A percentile compares a stretch with the other conserved stretches of the same genome.
phyloP scores from a whole-genome alignment of 2,888 invertebrate genomes.

The Galerucella nymphaeae region DNA sequence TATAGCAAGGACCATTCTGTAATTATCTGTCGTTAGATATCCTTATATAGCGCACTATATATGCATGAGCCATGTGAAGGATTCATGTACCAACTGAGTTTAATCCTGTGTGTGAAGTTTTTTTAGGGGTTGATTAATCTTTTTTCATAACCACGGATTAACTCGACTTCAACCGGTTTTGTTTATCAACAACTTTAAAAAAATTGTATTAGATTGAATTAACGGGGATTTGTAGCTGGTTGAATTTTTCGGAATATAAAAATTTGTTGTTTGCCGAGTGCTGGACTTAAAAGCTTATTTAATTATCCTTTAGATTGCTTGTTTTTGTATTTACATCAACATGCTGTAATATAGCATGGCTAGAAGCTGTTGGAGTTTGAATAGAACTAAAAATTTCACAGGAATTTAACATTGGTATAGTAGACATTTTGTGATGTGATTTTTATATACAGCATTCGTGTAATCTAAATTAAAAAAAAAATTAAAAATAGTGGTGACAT shows the following conservation, averaged over 20 bases:
- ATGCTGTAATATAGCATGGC: no score
- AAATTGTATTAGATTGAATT: background rate
- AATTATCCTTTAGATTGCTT: background rate
- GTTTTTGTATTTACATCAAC: background rate
- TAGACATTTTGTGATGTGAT: no score
- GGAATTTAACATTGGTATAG: no score
- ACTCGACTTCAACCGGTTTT: background rate
- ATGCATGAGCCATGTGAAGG: conserved; percentile 38
- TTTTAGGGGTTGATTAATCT: conserved; percentile 4
- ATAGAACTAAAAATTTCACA: no score
- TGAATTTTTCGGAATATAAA: background rate
- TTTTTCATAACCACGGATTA: background rate
- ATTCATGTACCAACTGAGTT: conserved; percentile 1
- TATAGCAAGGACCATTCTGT: background rate
- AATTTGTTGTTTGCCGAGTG: background rate
- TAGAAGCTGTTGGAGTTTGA: no score
- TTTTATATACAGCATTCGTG: no score
- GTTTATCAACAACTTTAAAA: background rate
- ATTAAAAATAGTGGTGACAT: no score
- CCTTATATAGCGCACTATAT: conserved; percentile 30
- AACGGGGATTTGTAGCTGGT: background rate
- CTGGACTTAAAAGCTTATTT: background rate
- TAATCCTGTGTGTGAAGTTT: background rate
- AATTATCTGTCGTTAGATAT: conserved; percentile 39
- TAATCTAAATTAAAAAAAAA: no score